Percentiles rank a stretch among this genome's conserved stretches.
These are phyloP conservation scores for Dasyornis broadbenti DNA, from an alignment of 2,113 vertebrate genomes.

Conservation along the genomic window DNA sequence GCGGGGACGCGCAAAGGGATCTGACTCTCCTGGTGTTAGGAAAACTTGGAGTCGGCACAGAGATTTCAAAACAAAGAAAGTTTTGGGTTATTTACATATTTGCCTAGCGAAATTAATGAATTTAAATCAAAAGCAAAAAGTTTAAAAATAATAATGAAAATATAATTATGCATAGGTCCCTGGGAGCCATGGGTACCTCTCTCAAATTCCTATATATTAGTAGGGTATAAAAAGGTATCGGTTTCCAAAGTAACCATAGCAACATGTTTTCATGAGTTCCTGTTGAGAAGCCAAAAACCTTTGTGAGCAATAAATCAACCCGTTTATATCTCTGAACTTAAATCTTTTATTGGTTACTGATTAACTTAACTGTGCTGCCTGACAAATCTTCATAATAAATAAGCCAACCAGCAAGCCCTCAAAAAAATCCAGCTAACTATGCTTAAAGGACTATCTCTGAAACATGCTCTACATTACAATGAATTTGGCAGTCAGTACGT, in stretches of 20 bases:
- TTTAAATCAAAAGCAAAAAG: background rate
- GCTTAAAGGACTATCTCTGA: slow-evolving; percentile 50
- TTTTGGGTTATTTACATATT: background rate
- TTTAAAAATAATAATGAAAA: background rate
- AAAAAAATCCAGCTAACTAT: slow-evolving; percentile 53
- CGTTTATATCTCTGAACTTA: slow-evolving; percentile 55
- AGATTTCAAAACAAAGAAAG: slow-evolving; percentile 24
- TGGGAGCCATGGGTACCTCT: background rate
- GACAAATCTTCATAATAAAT: slow-evolving; percentile 66
- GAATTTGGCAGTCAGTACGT: slow-evolving; percentile 66
- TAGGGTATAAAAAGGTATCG: background rate
- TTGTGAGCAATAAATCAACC: slow-evolving; percentile 49
- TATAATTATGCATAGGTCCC: background rate
- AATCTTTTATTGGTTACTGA: slow-evolving; percentile 70
- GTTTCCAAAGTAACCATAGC: slow-evolving; percentile 47
- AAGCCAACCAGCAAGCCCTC: slow-evolving; percentile 50
- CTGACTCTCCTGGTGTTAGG: background rate
- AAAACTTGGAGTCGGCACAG: background rate
- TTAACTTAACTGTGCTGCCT: slow-evolving; percentile 60
- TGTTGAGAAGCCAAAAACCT: slow-evolving; percentile 45
- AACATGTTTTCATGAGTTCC: slow-evolving; percentile 48
- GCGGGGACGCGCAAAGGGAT: background rate
- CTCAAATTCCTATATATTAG: background rate
- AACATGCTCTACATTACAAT: slow-evolving; percentile 41
- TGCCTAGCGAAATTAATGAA: background rate